These are phyloP conservation scores for Perizoma flavofasciatum DNA, from an alignment of 2,888 invertebrate genomes.

Conservation along the genomic window DNA sequence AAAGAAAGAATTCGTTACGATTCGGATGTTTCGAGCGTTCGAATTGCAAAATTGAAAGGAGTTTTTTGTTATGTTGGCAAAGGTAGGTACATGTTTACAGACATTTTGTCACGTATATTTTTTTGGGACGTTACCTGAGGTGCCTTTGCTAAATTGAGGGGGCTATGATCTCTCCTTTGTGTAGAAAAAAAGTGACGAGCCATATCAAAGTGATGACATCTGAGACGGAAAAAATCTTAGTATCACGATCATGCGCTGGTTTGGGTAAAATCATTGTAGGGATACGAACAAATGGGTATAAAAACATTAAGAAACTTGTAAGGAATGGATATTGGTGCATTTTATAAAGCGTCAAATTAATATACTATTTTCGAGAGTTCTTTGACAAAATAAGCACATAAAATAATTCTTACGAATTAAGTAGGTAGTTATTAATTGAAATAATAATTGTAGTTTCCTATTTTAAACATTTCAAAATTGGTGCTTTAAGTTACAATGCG, in stretches of 20 bases:
- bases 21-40: constrained; percentile 58
- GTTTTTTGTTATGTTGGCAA: constrained; percentile 59
- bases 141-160: constrained; percentile 69
- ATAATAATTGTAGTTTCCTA: neutral
- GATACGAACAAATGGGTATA: constrained; percentile 19
- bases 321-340: constrained; percentile 10
- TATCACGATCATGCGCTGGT: constrained; percentile 39
- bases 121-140: constrained; percentile 71
- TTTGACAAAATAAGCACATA: neutral
- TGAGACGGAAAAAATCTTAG: constrained; percentile 50
- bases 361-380: neutral
- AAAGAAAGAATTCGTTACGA: constrained; percentile 67
- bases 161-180: constrained; percentile 65
- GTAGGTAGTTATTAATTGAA: neutral
- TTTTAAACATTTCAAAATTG: neutral
- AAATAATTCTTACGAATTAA: neutral
- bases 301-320: constrained; percentile 17
- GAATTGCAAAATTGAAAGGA: constrained; percentile 62
- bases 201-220: constrained; percentile 73
- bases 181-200: constrained; percentile 60
- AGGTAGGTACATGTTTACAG: constrained; percentile 81
- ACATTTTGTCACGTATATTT: constrained; percentile 82
- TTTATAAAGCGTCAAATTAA: constrained; percentile 12
- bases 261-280: constrained; percentile 28
- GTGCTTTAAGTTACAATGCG: no score